Evolutionary conservation across 1,140 invertebrate species (phyloP), one percentile per base, ranked within the genome.

Genomic region (Pseudomyrmex cubaensis): DNA sequence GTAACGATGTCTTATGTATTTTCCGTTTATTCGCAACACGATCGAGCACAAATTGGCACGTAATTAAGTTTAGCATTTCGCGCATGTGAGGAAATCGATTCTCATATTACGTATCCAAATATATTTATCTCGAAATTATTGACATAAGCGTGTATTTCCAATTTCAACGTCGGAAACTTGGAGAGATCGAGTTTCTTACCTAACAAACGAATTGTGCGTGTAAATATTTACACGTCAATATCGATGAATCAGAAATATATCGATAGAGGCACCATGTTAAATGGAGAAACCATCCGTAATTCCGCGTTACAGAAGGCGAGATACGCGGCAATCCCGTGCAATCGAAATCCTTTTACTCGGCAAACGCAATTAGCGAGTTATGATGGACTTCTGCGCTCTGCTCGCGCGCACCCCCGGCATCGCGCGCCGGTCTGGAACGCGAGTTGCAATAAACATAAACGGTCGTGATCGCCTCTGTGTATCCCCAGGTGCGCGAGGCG

Each of bases 61-160:
- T 70, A 59, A 72, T 80, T 59, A 80, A 80, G 66, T 80, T 80
- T 80, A 70, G 15, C 44, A 46, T 75, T 63, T 63, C 20, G n/a
- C 4, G 4, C 52, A 20, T 22, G 8, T 46, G 52, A 50, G 56
- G 20, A 70, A 59, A 78, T 59, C 10, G 10, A 15, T 57, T 70
- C 54, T 70, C 25, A 20, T 35, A 7, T 35, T 62, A 66, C 2
- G 48, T 9, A 44, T 56, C 54, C 48, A 54, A 46, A 35, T 20
- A 44, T 20, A 57, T 66, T 25, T 20, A n/a, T 17, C 17, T 57
- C 22, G 5, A 56, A 69, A 9, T 75, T 77, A 46, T 66, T 77
- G 67, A 15, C 35, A 35, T 5, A 22, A 52, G 10, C 22, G 35
- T 50, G 22, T 20, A 46, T 61, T 25, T 25, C 12, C 1, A 5